phyloP scores from a whole-genome alignment of 2,113 vertebrate species.

The Setophaga kirtlandii region DNA sequence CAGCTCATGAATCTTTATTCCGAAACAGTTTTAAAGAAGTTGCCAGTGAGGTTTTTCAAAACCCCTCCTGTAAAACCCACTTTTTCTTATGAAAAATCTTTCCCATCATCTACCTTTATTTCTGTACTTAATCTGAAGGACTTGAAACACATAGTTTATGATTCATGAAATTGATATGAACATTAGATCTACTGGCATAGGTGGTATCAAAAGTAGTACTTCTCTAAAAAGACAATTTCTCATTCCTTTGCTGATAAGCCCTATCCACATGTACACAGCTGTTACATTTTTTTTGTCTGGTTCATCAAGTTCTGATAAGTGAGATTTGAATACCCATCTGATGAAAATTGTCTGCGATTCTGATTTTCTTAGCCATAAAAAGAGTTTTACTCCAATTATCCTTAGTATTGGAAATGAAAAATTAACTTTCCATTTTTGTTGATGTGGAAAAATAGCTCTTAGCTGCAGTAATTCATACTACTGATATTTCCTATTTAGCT shows the following conservation, averaged over 20 bases:
- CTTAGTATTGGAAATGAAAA: neutral
- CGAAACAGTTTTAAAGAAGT: constrained; percentile 10
- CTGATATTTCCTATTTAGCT: neutral
- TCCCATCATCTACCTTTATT: constrained; percentile 6
- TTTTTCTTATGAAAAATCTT: constrained; percentile 9
- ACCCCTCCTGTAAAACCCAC: neutral
- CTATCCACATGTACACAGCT: neutral
- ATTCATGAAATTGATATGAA: constrained; percentile 4
- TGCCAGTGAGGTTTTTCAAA: neutral
- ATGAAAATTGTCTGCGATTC: constrained; percentile 11
- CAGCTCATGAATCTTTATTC: constrained; percentile 16
- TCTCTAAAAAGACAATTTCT: neutral
- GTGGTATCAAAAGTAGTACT: neutral
- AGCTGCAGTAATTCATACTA: neutral
- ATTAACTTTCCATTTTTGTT: neutral
- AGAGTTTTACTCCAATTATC: constrained; percentile 6
- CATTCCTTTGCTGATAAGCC: neutral
- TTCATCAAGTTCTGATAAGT: constrained; percentile 24
- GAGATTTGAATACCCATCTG: neutral
- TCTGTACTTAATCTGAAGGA: constrained; percentile 10
- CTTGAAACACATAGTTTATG: constrained; percentile 4
- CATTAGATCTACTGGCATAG: neutral
- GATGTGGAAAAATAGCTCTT: neutral
- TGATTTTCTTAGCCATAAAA: constrained; percentile 21
- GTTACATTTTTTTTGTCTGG: neutral